Evolutionary conservation across 2,113 vertebrate genomes (phyloP).

Genomic region (Myotis yumanensis): DNA sequence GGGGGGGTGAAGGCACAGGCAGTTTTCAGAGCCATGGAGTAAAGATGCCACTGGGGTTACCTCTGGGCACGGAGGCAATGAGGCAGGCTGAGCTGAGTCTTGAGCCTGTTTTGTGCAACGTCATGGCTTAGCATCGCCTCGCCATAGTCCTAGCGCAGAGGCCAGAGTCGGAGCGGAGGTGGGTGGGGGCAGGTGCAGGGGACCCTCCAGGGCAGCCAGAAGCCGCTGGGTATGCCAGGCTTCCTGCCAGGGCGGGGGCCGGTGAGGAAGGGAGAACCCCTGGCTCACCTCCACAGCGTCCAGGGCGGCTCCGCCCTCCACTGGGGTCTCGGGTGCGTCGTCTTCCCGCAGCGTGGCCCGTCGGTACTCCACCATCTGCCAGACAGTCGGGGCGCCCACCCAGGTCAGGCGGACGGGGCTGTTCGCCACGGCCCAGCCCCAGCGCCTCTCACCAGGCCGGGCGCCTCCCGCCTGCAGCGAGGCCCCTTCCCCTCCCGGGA

Average conservation of each 20-base stretch:
- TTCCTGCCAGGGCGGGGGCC: background rate
- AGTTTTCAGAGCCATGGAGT: slow-evolving; percentile 2
- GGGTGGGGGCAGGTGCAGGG: background rate
- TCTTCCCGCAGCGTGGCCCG: slow-evolving; percentile 95
- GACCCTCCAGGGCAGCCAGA: slow-evolving; percentile 40
- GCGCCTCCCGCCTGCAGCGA: background rate
- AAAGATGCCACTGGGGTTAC: background rate
- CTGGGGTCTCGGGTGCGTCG: slow-evolving; percentile 85
- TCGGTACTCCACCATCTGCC: slow-evolving; percentile 97
- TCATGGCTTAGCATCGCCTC: slow-evolving; percentile 59
- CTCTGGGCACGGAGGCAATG: background rate
- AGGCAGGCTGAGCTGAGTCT: background rate
- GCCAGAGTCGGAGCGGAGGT: background rate
- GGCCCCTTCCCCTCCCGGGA: background rate
- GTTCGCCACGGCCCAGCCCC: background rate
- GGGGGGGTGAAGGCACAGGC: background rate
- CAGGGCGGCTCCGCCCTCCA: slow-evolving; percentile 87
- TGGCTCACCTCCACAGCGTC: slow-evolving; percentile 89
- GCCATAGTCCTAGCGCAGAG: slow-evolving; percentile 31
- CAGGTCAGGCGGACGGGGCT: slow-evolving; percentile 36
- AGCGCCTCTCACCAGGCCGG: background rate
- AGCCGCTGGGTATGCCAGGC: background rate
- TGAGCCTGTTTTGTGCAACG: slow-evolving; percentile 58
- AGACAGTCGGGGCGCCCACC: slow-evolving; percentile 45
- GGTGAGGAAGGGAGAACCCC: background rate